A percentile compares a stretch with the other conserved stretches of the same genome.
Conservation (phyloP, 2,888 invertebrate genomes). For the Erebia palarica region DNA sequence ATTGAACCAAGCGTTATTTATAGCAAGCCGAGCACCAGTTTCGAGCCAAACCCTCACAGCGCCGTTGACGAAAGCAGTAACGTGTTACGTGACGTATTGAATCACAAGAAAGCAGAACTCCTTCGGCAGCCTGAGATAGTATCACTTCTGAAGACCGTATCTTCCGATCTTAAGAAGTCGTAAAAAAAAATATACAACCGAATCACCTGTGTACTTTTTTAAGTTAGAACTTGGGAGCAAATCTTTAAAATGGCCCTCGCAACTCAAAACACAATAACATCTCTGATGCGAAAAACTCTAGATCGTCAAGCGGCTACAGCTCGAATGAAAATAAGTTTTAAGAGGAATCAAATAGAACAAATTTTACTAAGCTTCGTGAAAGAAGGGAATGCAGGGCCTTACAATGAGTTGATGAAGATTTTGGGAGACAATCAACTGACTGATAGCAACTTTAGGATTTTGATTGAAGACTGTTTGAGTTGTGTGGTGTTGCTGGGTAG, state of each 20-base stretch:
- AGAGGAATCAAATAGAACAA: conserved; percentile 71
- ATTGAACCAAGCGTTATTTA: conserved; percentile 58
- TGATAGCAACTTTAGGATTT: conserved; percentile 68
- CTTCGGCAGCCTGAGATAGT: conserved; percentile 75
- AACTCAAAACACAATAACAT: conserved; percentile 67
- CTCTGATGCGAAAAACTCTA: conserved; percentile 72
- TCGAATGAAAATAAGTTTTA: conserved; percentile 68
- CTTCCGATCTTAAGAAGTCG: conserved; percentile 67
- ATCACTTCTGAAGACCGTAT: conserved; percentile 67
- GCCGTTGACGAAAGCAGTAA: conserved; percentile 68
- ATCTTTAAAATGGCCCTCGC: conserved; percentile 61
- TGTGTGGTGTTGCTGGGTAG: conserved; percentile 69
- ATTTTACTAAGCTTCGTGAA: conserved; percentile 66
- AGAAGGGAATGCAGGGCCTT: conserved; percentile 64
- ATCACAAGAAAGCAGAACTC: conserved; percentile 74
- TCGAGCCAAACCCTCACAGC: conserved; percentile 55
- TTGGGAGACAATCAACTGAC: conserved; percentile 67
- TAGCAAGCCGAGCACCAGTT: conserved; percentile 70
- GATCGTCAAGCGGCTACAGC: conserved; percentile 66
- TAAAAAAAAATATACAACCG: background rate
- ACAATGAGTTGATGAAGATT: conserved; percentile 73
- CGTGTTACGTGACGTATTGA: conserved; percentile 71
- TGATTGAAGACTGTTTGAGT: conserved; percentile 68
- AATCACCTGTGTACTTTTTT: too few species aligned
- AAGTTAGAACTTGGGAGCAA: background rate